Base-by-base conservation (phyloP, 2,113 vertebrate genomes). In the Tenebrosternarchus preto region DNA sequence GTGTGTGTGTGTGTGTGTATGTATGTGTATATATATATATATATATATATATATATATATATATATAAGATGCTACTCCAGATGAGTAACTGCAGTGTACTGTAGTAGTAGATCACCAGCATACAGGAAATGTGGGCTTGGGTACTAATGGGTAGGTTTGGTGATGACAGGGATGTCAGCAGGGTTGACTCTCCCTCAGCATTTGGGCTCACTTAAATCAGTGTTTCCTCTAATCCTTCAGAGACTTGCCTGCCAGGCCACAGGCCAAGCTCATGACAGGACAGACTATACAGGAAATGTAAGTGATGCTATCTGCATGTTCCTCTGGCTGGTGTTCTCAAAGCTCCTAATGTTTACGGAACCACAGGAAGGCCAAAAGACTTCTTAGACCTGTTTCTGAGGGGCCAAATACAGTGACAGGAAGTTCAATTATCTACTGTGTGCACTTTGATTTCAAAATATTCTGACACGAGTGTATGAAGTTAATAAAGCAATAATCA, bases 221-320 rank as follows among this genome's bases (percentile, higher is more conserved):
- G 43, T 50, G 12, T 15, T 53, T 31, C 12, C 7, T 20, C n/a
- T 83, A 57, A 74, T 83, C 22, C 56, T 68, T 55, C 19, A 53
- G 60, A 74, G 36, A 31, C 6, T 27, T 29, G 1, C 15, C 27
- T 64, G 27, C 25, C 17, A 31, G 25, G 16, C 33, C 12, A 66
- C n/a, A n/a, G n/a, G n/a, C n/a, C n/a, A n/a, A 71, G 70, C 67
- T 73, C 50, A 20, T 36, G 20, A 25, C 31, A 60, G 20, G 33
- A 80, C 68, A 80, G 78, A 73, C 68, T 80, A 63, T 53, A 78
- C 76, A 78, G 70, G 53, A 81, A 74, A 70, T 75, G 39, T 7
- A 46, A 67, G 16, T 57, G 29, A 77, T 46, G 50, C 12, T 31
- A 50, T 78, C 27, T 36, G 7, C 11, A 24, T 31, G 69, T n/a